Conservation (phyloP, 2,888 invertebrate genomes). For the Amorpha juglandis region DNA sequence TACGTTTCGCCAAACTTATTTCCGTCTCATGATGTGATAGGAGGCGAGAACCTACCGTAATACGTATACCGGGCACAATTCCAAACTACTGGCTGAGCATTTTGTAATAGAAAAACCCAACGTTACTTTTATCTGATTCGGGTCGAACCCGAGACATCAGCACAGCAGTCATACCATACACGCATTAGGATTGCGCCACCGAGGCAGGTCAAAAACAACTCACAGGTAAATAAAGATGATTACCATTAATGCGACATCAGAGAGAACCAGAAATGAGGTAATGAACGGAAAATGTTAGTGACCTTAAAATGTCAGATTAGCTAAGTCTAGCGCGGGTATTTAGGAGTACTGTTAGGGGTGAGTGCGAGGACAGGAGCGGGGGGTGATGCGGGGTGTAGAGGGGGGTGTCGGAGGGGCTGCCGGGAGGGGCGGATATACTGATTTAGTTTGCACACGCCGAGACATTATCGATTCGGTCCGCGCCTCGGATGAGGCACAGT, state of each 20-base stretch:
- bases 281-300: constrained; percentile 21
- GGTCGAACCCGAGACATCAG: too few species aligned
- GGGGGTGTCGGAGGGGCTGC: not conserved
- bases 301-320: constrained; percentile 22
- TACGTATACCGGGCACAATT: too few species aligned
- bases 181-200: too few species aligned
- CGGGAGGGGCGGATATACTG: constrained; percentile 25
- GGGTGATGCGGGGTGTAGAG: not conserved
- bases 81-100: too few species aligned
- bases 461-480: constrained; percentile 62
- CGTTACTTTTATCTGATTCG: too few species aligned
- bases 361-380: not conserved
- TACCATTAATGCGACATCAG: not conserved
- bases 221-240: not conserved
- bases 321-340: constrained; percentile 22
- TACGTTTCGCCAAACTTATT: too few species aligned
- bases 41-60: too few species aligned
- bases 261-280: constrained; percentile 9
- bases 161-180: too few species aligned
- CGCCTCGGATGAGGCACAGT: constrained; percentile 31
- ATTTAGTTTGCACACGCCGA: constrained; percentile 58
- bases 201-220: not conserved
- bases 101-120: too few species aligned
- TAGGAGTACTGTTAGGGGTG: not conserved
- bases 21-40: too few species aligned